Evolutionary conservation across 2,113 vertebrate species (phyloP).

Genomic region (Panthera uncia): DNA sequence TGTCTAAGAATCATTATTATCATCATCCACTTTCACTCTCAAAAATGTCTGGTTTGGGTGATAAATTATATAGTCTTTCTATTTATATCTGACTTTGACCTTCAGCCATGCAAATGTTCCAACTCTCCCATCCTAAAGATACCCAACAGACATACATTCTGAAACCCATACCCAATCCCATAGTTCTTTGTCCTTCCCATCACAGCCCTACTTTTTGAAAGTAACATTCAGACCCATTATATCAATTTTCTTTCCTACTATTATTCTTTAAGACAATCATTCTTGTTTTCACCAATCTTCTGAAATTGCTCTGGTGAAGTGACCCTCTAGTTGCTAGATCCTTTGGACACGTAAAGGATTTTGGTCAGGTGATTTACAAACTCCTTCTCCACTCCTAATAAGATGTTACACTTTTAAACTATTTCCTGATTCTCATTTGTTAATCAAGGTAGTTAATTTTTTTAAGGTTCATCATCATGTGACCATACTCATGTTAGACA

Average conservation of each 20-base stretch:
- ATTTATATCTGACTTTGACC: conserved; percentile 51
- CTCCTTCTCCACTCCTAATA: background rate
- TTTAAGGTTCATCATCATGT: background rate
- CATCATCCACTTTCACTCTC: conserved; percentile 13
- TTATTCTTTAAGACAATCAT: background rate
- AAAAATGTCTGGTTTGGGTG: background rate
- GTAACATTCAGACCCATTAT: background rate
- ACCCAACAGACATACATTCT: background rate
- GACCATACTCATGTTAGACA: background rate
- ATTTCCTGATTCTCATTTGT: conserved; percentile 18
- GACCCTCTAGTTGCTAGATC: background rate
- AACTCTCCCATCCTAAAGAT: background rate
- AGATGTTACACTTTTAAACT: background rate
- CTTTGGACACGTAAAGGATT: background rate
- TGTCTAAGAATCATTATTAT: background rate
- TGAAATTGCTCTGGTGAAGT: background rate
- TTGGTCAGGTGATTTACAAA: background rate
- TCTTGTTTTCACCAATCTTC: background rate
- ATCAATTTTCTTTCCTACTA: background rate
- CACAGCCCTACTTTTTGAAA: background rate
- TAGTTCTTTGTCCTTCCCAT: background rate
- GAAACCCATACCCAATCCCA: background rate
- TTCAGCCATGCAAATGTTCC: background rate
- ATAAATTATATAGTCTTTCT: conserved; percentile 10
- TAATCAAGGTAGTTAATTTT: background rate